Conservation (phyloP, 2,888 invertebrate species). For the Neocrepidodera transversa region DNA sequence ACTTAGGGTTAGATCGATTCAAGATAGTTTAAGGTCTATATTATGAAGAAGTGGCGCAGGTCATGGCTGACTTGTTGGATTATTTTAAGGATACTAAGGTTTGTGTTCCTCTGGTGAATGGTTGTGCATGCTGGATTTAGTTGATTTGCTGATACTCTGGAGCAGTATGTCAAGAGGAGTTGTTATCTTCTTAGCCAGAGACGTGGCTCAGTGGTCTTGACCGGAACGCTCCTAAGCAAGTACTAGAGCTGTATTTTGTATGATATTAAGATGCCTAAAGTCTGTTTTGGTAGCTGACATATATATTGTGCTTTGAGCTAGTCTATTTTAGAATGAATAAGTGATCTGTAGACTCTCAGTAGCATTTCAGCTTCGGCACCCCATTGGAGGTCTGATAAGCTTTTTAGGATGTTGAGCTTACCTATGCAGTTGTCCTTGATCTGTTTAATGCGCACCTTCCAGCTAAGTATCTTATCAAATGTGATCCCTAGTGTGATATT, state of each 20-base stretch:
- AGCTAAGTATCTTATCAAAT: conserved; percentile 1
- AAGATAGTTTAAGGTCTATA: not conserved
- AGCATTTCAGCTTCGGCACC: conserved; percentile 7
- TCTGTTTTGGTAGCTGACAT: conserved; percentile 2
- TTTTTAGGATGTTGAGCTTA: conserved; percentile 7
- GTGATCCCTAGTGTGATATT: not conserved
- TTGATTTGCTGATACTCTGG: not conserved
- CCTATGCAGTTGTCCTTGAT: not conserved
- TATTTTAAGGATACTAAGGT: not conserved
- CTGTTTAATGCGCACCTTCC: conserved; percentile 2
- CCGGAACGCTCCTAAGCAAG: conserved; percentile 9
- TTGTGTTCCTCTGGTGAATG: not conserved
- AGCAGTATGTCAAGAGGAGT: not conserved
- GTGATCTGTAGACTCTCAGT: conserved; percentile 13
- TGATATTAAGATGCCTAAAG: not conserved
- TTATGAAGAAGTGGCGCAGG: not conserved
- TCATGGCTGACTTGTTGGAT: not conserved
- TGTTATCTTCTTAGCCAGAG: not conserved
- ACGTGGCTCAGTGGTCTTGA: not conserved
- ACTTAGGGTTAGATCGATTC: not conserved
- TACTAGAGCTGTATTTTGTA: conserved; percentile 7
- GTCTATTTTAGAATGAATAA: conserved; percentile 5
- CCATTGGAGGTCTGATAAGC: conserved; percentile 8
- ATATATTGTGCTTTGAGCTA: conserved; percentile 3
- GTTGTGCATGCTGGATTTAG: not conserved